Evolutionary conservation across 2,888 invertebrate genomes (phyloP), one percentile per base, ranked within the genome.

Genomic region (Euproctis similis): DNA sequence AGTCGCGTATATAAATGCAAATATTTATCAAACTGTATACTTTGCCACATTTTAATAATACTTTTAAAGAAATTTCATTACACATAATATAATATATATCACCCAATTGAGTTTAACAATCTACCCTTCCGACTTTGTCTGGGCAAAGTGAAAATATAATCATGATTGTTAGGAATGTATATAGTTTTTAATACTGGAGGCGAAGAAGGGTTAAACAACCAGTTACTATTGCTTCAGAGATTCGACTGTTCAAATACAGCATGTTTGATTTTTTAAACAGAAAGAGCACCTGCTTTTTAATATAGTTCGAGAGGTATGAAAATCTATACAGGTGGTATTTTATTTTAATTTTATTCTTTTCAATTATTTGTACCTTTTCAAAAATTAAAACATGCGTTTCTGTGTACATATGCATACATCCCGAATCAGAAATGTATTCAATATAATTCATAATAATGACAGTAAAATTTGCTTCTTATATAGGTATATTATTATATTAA

Each of bases 81-180:
- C 58, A 68, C 40, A 68, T n/a, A n/a, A n/a, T n/a, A 4, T 14
- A 4, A 14, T 14, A 14, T 14, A 14, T 76, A 80, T 81, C 80
- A 80, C 78, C 73, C 73, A 78, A 78, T 74, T 68, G 78, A 70
- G 6, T 23, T 70, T 63, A 60, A 57, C 54, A 61, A 59, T 54
- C 54, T 46, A 59, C 59, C 42, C 39, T 39, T 50, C 49, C 54
- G 64, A 73, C 70, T 59, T 54, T 39, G 69, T 68, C 67, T 28
- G 43, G 58, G 61, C 55, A 68, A 63, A 66, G 46, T 53, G 50
- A 68, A 70, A 23, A n/a, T n/a, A n/a, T n/a, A 69, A 49, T 42
- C 72, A 74, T 75, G 62, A 72, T 74, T 68, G 70, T 59, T 42
- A 80, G 81, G 82, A 82, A 84, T 82, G 81, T 82, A 65, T n/a